These are phyloP conservation scores for Thripadectes ignobilis DNA, from an alignment of 2,797 vertebrate species.

Conservation along the genomic window DNA sequence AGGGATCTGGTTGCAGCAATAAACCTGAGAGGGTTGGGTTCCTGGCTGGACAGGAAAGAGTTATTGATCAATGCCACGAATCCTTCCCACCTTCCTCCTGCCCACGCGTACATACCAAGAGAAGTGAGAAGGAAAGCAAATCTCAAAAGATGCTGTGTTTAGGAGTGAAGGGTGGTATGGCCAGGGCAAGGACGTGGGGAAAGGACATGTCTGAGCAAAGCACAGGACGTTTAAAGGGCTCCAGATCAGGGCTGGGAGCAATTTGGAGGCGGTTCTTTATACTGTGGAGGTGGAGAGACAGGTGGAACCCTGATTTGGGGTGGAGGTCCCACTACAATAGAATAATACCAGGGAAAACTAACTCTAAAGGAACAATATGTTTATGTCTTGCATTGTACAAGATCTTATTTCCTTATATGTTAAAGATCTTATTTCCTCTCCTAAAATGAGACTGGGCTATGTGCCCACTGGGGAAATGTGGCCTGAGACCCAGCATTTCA, in stretches of 20 bases:
- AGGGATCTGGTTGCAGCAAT: slow-evolving; percentile 88
- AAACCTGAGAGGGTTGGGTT: slow-evolving; percentile 56
- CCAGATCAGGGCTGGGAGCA: background rate
- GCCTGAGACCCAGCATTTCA: background rate
- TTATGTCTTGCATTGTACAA: background rate
- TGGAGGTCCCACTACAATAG: background rate
- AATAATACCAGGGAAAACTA: background rate
- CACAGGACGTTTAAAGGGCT: background rate
- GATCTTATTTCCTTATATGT: background rate
- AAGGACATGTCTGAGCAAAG: background rate
- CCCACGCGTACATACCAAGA: background rate
- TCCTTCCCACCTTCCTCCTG: slow-evolving; percentile 46
- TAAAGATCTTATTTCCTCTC: background rate
- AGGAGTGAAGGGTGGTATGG: background rate
- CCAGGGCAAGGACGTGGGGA: background rate
- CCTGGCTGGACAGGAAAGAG: slow-evolving; percentile 52
- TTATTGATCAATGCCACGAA: slow-evolving; percentile 63
- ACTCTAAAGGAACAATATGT: background rate
- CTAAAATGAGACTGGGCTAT: background rate
- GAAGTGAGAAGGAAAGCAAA: slow-evolving; percentile 24
- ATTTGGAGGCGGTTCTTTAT: background rate
- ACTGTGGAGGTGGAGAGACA: background rate
- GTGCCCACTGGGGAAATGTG: background rate
- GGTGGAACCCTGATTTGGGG: background rate
- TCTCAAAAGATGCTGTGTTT: background rate